These are phyloP conservation scores for Ametastegia equiseti DNA, from an alignment of 2,888 invertebrate species.

Conservation along the genomic window DNA sequence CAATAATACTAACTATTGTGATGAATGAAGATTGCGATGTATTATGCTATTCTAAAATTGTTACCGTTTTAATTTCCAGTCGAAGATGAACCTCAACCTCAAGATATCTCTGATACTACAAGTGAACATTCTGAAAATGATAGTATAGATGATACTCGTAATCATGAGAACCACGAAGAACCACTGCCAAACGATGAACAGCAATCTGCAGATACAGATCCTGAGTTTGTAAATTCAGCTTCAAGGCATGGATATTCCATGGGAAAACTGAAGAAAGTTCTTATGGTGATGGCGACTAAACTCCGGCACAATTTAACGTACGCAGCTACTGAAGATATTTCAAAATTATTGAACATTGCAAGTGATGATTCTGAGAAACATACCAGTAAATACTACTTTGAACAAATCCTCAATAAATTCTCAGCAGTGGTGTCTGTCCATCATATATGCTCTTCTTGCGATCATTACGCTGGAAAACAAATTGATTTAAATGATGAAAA, in stretches of 20 bases:
- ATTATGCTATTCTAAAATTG: neutral
- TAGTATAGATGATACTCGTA: neutral
- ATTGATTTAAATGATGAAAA: neutral
- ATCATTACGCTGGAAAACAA: slow-evolving; percentile 32
- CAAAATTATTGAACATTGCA: slow-evolving; percentile 1
- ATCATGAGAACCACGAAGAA: slow-evolving; percentile 9
- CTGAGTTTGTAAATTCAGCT: slow-evolving; percentile 9
- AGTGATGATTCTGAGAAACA: slow-evolving; percentile 4
- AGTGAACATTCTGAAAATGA: slow-evolving; percentile 9
- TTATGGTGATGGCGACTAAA: slow-evolving; percentile 41
- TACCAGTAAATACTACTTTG: slow-evolving; percentile 45
- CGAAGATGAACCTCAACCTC: slow-evolving; percentile 4
- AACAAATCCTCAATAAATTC: slow-evolving; percentile 43
- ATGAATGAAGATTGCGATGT: neutral
- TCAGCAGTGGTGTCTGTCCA: slow-evolving; percentile 39
- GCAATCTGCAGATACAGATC: slow-evolving; percentile 1
- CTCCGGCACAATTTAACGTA: slow-evolving; percentile 41
- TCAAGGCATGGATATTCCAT: slow-evolving; percentile 26
- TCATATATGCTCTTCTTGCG: slow-evolving; percentile 47
- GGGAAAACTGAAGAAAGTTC: slow-evolving; percentile 28
- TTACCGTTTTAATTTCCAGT: slow-evolving; percentile 4
- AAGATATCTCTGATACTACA: slow-evolving; percentile 3
- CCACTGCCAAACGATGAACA: slow-evolving; percentile 6
- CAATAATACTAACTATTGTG: slow-evolving; percentile 9
- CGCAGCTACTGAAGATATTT: slow-evolving; percentile 33